These are phyloP conservation scores for Diplogasteroides magnus DNA, from an alignment of 1,140 invertebrate genomes.

Conservation along the genomic window DNA sequence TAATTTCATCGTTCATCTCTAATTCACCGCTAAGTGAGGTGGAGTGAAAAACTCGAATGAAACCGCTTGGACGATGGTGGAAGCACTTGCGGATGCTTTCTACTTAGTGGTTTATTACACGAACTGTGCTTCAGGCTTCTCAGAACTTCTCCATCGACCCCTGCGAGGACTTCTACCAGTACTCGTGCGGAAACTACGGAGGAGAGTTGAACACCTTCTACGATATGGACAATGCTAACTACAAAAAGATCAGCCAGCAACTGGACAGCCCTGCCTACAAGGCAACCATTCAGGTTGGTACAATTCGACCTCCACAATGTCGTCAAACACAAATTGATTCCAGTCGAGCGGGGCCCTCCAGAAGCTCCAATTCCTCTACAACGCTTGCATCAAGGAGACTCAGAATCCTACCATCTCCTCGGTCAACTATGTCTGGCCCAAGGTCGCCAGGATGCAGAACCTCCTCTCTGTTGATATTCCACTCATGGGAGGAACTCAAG, in stretches of 20 bases:
- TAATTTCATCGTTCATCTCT: too few relatives aligned
- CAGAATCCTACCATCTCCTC: constrained; percentile 1
- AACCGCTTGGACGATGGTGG: too few relatives aligned
- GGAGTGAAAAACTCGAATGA: too few relatives aligned
- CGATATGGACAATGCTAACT: constrained; percentile 16
- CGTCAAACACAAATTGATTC: not conserved
- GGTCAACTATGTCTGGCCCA: constrained; percentile 13
- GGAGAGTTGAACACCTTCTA: constrained; percentile 14
- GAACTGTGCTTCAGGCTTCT: constrained; percentile 43
- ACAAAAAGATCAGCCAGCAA: constrained; percentile 17
- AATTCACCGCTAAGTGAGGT: too few relatives aligned
- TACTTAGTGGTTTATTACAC: too few relatives aligned
- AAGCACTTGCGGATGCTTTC: too few relatives aligned
- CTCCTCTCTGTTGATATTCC: constrained; percentile 4
- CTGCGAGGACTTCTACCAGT: constrained; percentile 89
- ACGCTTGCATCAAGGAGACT: constrained; percentile 13
- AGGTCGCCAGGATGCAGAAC: constrained; percentile 8
- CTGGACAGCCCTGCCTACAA: constrained; percentile 18
- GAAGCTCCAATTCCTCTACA: constrained; percentile 23
- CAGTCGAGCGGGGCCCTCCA: constrained; percentile 18
- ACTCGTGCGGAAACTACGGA: constrained; percentile 86
- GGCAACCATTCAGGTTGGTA: constrained; percentile 10
- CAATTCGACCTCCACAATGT: too few relatives aligned
- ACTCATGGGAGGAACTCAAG: constrained; percentile 8
- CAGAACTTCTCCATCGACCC: constrained; percentile 76